Evolutionary conservation across 2,888 invertebrate species (phyloP).

Genomic region (Blastobasis lacticolella): DNA sequence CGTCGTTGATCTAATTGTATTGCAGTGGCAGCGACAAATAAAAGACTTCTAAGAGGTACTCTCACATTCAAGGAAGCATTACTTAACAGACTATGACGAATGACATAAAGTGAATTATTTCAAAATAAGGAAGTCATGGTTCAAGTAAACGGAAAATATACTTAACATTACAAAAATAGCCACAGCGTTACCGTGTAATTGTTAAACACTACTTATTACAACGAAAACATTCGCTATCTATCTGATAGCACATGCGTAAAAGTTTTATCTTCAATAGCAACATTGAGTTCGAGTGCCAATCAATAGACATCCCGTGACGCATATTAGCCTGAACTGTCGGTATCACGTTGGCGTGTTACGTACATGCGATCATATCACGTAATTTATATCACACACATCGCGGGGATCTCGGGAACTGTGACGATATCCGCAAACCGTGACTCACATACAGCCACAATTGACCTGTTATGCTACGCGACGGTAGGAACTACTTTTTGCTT

Average conservation of each 20-base stretch:
- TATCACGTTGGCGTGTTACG: conserved; percentile 29
- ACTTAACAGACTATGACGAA: too few species aligned
- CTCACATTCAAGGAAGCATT: too few species aligned
- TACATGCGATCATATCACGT: conserved; percentile 7
- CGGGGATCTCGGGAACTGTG: conserved; percentile 48
- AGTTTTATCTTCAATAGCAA: conserved; percentile 4
- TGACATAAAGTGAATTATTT: too few species aligned
- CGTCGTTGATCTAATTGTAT: too few species aligned
- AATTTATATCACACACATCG: conserved; percentile 6
- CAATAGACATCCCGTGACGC: conserved; percentile 31
- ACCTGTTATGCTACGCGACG: conserved; percentile 33
- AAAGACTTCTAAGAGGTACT: too few species aligned
- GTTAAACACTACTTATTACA: too few species aligned
- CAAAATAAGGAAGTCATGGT: too few species aligned
- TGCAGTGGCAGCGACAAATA: too few species aligned
- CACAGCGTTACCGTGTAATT: too few species aligned
- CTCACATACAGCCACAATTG: conserved; percentile 39
- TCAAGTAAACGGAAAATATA: too few species aligned
- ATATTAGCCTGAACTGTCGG: conserved; percentile 18
- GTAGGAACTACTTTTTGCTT: conserved; percentile 45
- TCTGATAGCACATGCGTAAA: conserved; percentile 1
- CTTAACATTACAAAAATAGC: too few species aligned
- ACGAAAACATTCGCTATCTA: neutral
- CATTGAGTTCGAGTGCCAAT: neutral
- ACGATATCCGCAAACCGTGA: conserved; percentile 54